Conservation (phyloP, 92 coral and sea anemone genomes). For the Bergia sp. region DNA sequence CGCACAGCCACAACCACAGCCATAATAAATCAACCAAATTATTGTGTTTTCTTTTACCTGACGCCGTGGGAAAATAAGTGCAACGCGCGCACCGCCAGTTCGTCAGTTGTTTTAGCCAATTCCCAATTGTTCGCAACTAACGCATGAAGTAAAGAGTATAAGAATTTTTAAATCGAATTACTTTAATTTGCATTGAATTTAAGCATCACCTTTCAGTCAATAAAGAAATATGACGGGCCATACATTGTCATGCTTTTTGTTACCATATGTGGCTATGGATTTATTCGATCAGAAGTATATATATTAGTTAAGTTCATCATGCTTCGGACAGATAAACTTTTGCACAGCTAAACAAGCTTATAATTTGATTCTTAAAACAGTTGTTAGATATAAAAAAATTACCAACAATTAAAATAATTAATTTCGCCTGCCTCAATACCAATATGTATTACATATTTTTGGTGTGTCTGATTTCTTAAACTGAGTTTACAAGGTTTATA, state of each 20-base stretch:
- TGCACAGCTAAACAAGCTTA: too few species aligned
- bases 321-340: too few species aligned
- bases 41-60: conserved; percentile 25
- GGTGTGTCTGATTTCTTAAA: not conserved
- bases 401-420: too few species aligned
- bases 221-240: not conserved
- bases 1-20: conserved; percentile 45
- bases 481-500: not conserved
- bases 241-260: not conserved
- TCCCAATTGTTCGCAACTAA: not conserved
- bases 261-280: too few species aligned
- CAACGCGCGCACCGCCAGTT: not conserved
- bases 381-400: not conserved
- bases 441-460: not conserved
- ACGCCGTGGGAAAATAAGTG: conserved; percentile 44
- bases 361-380: not conserved
- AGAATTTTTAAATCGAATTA: too few species aligned
- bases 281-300: too few species aligned
- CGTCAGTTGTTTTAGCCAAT: not conserved
- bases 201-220: too few species aligned
- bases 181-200: not conserved
- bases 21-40: conserved; percentile 34
- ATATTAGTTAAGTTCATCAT: too few species aligned
- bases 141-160: not conserved
- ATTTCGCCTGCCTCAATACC: not conserved